A percentile compares a stretch with the other conserved stretches of the same genome.
Evolutionary conservation across 2,797 vertebrate genomes (phyloP).

Genomic region (Sebastes miniatus): DNA sequence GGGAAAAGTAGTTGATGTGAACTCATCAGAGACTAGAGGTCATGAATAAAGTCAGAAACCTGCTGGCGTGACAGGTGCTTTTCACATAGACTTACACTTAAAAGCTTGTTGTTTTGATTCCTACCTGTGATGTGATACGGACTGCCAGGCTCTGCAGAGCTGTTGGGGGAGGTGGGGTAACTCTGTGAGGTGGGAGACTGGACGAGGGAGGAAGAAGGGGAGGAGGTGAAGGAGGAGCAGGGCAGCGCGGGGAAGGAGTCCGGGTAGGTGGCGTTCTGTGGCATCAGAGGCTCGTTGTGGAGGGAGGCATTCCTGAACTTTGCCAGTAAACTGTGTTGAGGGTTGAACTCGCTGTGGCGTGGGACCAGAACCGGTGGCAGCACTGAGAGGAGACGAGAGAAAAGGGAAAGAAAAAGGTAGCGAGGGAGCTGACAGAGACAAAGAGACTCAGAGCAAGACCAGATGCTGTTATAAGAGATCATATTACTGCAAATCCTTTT

Average conservation of each 20-base stretch:
- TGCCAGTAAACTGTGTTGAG: conserved; percentile 95
- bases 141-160: conserved; percentile 88
- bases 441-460: background rate
- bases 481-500: conserved; percentile 42
- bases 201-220: conserved; percentile 82
- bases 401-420: background rate
- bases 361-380: conserved; percentile 96
- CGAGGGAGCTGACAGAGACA: background rate
- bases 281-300: conserved; percentile 94
- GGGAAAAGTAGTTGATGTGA: background rate
- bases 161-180: conserved; percentile 90
- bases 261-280: conserved; percentile 94
- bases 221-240: conserved; percentile 84
- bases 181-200: conserved; percentile 87
- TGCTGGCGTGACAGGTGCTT: background rate
- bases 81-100: background rate
- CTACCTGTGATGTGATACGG: conserved; percentile 92
- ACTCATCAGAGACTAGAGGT: background rate
- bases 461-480: conserved; percentile 35
- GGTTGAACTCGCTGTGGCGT: conserved; percentile 97
- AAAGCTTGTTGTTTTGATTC: background rate
- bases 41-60: background rate
- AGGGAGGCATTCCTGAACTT: conserved; percentile 94
- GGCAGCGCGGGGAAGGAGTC: conserved; percentile 92
- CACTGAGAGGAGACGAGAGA: conserved; percentile 75